Evolutionary conservation across 2,888 invertebrate genomes (phyloP).

Genomic region (Oscheius sp.): DNA sequence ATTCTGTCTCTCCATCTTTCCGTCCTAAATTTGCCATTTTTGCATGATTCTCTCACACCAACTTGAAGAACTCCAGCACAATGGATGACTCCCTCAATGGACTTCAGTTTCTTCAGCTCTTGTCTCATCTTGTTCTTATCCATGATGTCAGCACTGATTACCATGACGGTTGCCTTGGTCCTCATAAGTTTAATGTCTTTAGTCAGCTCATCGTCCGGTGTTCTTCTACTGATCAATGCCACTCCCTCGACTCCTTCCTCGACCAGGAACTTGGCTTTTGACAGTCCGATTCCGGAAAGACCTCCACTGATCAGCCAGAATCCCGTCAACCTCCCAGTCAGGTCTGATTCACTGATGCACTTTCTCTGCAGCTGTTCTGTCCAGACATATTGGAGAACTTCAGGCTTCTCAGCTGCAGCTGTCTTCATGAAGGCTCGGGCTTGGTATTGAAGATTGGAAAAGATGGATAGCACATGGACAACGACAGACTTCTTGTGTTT

Average conservation of each 20-base stretch:
- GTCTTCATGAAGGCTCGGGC: constrained; percentile 57
- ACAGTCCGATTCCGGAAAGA: constrained; percentile 66
- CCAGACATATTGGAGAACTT: constrained; percentile 48
- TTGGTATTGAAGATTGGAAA: constrained; percentile 35
- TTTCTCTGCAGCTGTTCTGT: constrained; percentile 49
- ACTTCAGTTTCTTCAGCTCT: constrained; percentile 40
- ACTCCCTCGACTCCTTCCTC: constrained; percentile 45
- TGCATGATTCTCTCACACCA: not conserved
- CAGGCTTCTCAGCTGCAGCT: constrained; percentile 49
- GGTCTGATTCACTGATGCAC: constrained; percentile 29
- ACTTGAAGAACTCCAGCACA: constrained; percentile 62
- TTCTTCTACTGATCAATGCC: constrained; percentile 52
- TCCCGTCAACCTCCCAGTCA: constrained; percentile 27
- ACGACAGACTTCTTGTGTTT: not conserved
- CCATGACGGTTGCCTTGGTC: constrained; percentile 21
- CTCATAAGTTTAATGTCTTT: constrained; percentile 40
- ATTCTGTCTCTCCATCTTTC: constrained; percentile 56
- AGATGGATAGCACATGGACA: not conserved
- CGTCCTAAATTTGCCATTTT: constrained; percentile 56
- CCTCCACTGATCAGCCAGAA: constrained; percentile 69
- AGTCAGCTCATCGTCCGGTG: constrained; percentile 40
- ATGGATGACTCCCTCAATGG: constrained; percentile 61
- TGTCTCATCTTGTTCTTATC: constrained; percentile 42
- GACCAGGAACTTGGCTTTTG: constrained; percentile 57
- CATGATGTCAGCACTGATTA: constrained; percentile 48